These are phyloP conservation scores for Pachypeltis micranthus DNA, from an alignment of 1,140 invertebrate genomes.

Conservation along the genomic window DNA sequence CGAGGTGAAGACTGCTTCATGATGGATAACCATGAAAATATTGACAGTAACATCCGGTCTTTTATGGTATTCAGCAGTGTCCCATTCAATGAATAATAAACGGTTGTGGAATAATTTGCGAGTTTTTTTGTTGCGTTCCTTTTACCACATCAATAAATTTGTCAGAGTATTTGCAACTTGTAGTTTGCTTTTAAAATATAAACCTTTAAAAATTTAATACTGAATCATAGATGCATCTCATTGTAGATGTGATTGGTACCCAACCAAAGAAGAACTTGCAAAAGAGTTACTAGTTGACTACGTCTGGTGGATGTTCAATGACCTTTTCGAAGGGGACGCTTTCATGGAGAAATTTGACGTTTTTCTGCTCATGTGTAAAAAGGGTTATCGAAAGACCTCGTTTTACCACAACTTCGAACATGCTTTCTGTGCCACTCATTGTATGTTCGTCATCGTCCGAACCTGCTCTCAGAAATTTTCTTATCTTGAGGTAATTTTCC, in stretches of 20 bases:
- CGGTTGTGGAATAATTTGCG: no score
- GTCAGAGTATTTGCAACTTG: no score
- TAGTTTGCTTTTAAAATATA: no score
- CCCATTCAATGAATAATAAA: no score
- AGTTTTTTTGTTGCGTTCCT: no score
- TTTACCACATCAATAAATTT: no score
- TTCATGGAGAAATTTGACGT: slow-evolving; percentile 25
- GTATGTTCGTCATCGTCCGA: slow-evolving; percentile 41
- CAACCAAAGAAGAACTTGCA: slow-evolving; percentile 5
- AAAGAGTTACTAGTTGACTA: slow-evolving; percentile 6
- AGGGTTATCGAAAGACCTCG: slow-evolving; percentile 39
- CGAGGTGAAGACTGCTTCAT: no score
- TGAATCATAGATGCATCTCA: no score
- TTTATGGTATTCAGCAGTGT: no score
- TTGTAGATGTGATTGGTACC: slow-evolving; percentile 19
- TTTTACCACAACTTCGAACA: slow-evolving; percentile 46
- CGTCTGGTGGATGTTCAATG: slow-evolving; percentile 11
- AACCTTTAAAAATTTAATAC: no score
- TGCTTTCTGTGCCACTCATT: slow-evolving; percentile 44
- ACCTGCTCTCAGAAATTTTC: slow-evolving; percentile 38
- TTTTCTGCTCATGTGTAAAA: slow-evolving; percentile 39
- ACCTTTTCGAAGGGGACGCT: slow-evolving; percentile 8
- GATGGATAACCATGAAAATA: no score
- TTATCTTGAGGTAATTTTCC: slow-evolving; percentile 39
- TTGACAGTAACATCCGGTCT: no score